phyloP scores from a whole-genome alignment of 1,140 invertebrate species.

The Trichoplusia ni region DNA sequence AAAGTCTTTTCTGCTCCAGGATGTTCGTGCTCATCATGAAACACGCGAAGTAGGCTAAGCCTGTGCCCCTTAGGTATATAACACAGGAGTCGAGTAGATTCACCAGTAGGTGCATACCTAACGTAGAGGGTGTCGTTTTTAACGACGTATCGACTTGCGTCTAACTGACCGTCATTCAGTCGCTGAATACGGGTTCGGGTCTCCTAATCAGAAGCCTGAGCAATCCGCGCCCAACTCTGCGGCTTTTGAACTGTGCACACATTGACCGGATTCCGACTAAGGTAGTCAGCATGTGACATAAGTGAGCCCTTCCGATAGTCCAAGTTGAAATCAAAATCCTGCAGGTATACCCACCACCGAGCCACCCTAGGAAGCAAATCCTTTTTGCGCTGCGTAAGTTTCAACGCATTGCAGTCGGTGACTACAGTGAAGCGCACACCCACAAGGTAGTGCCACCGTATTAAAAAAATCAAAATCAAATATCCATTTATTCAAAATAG shows the following conservation, averaged over 20 bases:
- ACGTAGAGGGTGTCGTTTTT: constrained; percentile 5
- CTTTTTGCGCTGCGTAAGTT: constrained; percentile 47
- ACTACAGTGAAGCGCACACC: constrained; percentile 63
- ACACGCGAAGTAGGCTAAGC: constrained; percentile 37
- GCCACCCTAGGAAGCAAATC: constrained; percentile 37
- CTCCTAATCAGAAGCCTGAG: constrained; percentile 30
- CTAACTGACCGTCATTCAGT: constrained; percentile 15
- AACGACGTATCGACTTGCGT: not conserved
- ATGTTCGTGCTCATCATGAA: constrained; percentile 48
- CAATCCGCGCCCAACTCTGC: constrained; percentile 27
- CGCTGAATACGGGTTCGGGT: constrained; percentile 13
- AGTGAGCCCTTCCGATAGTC: constrained; percentile 21
- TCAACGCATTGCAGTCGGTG: constrained; percentile 65
- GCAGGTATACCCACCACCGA: constrained; percentile 29
- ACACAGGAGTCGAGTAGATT: constrained; percentile 3
- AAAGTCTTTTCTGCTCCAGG: constrained; percentile 36
- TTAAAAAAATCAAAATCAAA: too few species aligned
- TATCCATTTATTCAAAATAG: too few species aligned
- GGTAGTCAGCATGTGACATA: constrained; percentile 31
- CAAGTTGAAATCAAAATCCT: constrained; percentile 16
- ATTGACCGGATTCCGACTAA: constrained; percentile 30
- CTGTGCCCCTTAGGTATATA: constrained; percentile 33
- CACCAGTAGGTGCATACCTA: not conserved
- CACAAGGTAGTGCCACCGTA: constrained; percentile 53
- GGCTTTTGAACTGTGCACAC: not conserved